A percentile compares a stretch with the other conserved stretches of the same genome.
These are phyloP conservation scores for Tenebrosternarchus preto DNA, from an alignment of 2,113 vertebrate species.

Conservation along the genomic window DNA sequence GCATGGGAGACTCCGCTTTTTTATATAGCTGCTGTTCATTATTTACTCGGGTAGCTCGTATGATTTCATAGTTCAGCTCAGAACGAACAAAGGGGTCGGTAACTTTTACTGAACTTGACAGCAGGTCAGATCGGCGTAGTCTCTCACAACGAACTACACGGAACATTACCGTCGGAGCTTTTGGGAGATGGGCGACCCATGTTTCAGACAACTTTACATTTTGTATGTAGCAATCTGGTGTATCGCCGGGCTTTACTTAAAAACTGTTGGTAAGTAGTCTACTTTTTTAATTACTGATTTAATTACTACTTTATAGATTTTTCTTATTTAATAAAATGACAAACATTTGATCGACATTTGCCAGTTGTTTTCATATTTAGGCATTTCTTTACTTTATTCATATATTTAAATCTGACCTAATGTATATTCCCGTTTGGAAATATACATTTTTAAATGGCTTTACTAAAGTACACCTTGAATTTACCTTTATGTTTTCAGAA, in stretches of 20 bases:
- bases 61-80: too few relatives aligned
- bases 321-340: neutral
- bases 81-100: too few relatives aligned
- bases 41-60: too few relatives aligned
- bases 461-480: neutral
- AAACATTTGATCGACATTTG: neutral
- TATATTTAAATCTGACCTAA: too few relatives aligned
- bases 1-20: too few relatives aligned
- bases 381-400: too few relatives aligned
- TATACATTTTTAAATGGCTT: neutral
- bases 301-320: neutral
- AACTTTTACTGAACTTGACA: too few relatives aligned
- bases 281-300: neutral
- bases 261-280: constrained; percentile 17
- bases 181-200: constrained; percentile 13
- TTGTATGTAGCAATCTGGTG: constrained; percentile 11
- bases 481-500: constrained; percentile 24
- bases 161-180: neutral
- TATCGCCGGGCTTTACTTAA: neutral
- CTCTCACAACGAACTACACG: too few relatives aligned
- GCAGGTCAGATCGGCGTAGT: too few relatives aligned
- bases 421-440: neutral
- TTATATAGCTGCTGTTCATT: too few relatives aligned
- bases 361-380: too few relatives aligned
- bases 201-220: neutral